phyloP scores from a whole-genome alignment of 2,888 invertebrate genomes.

The Globia sparganii region DNA sequence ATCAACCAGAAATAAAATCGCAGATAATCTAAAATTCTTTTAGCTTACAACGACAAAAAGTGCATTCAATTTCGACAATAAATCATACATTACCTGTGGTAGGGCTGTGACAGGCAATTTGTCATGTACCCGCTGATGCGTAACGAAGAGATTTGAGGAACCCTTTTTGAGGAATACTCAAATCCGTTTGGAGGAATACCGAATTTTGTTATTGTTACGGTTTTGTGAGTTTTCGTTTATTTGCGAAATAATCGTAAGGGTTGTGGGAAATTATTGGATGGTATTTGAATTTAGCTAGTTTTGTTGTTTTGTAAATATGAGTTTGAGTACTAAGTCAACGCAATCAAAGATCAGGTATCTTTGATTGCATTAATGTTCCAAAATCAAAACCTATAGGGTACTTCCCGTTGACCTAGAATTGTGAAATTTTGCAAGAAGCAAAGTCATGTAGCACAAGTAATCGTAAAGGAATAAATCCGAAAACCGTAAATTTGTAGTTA shows the following conservation, averaged over 20 bases:
- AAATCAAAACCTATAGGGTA: no score
- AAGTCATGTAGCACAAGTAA: no score
- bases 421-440: no score
- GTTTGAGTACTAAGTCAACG: no score
- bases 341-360: no score
- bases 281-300: slow-evolving; percentile 26
- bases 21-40: slow-evolving; percentile 43
- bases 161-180: slow-evolving; percentile 71
- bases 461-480: no score
- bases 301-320: slow-evolving; percentile 27
- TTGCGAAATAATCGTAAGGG: slow-evolving; percentile 54
- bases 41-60: slow-evolving; percentile 52
- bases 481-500: no score
- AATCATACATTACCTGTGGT: slow-evolving; percentile 89
- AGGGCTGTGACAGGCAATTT: slow-evolving; percentile 88
- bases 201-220: slow-evolving; percentile 83
- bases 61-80: slow-evolving; percentile 74
- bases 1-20: not conserved
- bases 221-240: slow-evolving; percentile 68
- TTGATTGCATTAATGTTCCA: no score
- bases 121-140: slow-evolving; percentile 85
- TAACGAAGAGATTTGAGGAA: slow-evolving; percentile 78
- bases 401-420: no score
- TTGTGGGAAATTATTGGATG: slow-evolving; percentile 19
- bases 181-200: slow-evolving; percentile 72